Evolutionary conservation across 2,888 invertebrate species (phyloP).

Genomic region (Hirtodrosophila histrioides): DNA sequence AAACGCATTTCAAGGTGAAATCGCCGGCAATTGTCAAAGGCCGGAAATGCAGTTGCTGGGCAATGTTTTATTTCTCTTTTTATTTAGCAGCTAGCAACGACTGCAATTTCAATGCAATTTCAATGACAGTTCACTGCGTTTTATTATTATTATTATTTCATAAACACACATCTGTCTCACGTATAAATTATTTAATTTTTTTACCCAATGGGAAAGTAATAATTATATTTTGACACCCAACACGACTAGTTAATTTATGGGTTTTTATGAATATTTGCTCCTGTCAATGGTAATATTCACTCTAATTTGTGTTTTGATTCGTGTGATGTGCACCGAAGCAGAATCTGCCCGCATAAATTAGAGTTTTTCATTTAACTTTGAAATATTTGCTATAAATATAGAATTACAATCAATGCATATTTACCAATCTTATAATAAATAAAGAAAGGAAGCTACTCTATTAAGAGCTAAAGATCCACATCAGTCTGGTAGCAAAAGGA

Average conservation of each 20-base stretch:
- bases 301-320: no score
- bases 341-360: no score
- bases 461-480: no score
- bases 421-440: no score
- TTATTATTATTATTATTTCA: conserved; percentile 39
- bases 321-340: no score
- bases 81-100: conserved; percentile 9
- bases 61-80: no score
- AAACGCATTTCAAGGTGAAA: conserved; percentile 70
- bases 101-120: conserved; percentile 20
- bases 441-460: no score
- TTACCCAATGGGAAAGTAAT: not conserved
- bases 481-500: no score
- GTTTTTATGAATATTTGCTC: not conserved
- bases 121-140: conserved; percentile 50
- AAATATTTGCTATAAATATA: no score
- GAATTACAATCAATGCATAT: no score
- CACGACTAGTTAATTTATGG: conserved; percentile 14
- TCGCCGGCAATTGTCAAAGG: conserved; percentile 51
- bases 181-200: conserved; percentile 16
- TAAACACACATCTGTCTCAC: not conserved
- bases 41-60: conserved; percentile 45
- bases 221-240: conserved; percentile 4
- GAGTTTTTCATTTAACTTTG: no score
- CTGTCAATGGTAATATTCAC: no score